phyloP scores from a whole-genome alignment of 2,113 vertebrate species.

The Brachionichthys hirsutus region DNA sequence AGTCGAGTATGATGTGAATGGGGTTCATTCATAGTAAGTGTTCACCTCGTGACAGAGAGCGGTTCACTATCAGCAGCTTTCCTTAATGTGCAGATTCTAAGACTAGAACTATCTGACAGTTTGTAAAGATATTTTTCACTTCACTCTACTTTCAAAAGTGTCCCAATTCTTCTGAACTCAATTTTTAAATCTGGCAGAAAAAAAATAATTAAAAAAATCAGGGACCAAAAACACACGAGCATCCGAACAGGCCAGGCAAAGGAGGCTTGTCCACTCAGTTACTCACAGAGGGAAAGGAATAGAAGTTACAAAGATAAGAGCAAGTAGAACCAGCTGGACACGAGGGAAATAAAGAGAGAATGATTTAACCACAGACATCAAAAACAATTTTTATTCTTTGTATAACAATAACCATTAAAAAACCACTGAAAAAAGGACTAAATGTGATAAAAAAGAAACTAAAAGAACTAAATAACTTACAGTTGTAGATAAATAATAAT shows the following conservation, averaged over 20 bases:
- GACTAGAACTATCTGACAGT: neutral
- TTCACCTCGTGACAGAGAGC: neutral
- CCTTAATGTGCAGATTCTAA: neutral
- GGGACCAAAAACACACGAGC: constrained; percentile 42
- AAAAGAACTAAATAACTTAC: too few relatives aligned
- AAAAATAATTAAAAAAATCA: constrained; percentile 43
- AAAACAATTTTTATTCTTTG: constrained; percentile 8
- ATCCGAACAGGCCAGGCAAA: constrained; percentile 80
- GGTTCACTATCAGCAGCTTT: neutral
- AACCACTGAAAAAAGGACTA: too few relatives aligned
- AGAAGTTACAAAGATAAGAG: constrained; percentile 96
- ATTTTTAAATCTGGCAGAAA: constrained; percentile 55
- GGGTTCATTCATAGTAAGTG: constrained; percentile 4
- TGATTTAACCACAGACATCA: constrained; percentile 65
- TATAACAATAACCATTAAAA: too few relatives aligned
- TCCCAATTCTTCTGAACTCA: neutral
- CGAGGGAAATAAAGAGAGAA: constrained; percentile 86
- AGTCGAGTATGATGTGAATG: constrained; percentile 11
- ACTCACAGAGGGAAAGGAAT: constrained; percentile 96
- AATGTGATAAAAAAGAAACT: too few relatives aligned
- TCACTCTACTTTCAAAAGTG: constrained; percentile 62
- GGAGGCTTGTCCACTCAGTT: constrained; percentile 73
- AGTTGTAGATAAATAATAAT: too few relatives aligned
- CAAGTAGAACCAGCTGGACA: constrained; percentile 91
- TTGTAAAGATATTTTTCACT: neutral